Evolutionary conservation across 2,888 invertebrate species (phyloP).

Genomic region (Caenorhabditis sp.): DNA sequence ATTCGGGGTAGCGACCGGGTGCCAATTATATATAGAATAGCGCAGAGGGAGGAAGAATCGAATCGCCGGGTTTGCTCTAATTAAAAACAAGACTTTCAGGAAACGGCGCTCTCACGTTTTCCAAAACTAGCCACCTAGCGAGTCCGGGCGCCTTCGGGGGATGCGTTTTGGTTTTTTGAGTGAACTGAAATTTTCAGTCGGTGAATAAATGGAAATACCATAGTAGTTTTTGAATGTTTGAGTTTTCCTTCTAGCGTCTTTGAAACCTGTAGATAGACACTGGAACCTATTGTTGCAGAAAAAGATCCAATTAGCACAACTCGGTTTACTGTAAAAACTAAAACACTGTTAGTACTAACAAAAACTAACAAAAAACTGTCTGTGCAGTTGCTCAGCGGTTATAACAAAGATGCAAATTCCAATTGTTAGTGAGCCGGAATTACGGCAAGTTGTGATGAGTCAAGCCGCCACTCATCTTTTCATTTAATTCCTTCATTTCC

Average conservation of each 20-base stretch:
- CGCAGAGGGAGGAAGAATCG: conserved; percentile 29
- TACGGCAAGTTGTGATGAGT: conserved; percentile 40
- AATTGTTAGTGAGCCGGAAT: conserved; percentile 32
- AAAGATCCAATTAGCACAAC: no score
- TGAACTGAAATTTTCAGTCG: no score
- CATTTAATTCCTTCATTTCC: conserved; percentile 18
- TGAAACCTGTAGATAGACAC: no score
- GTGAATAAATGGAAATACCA: no score
- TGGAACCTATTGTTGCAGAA: no score
- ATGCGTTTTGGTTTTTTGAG: neutral
- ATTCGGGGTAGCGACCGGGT: conserved; percentile 35
- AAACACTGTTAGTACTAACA: conserved; percentile 12
- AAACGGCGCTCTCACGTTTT: conserved; percentile 51
- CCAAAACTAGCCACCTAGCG: conserved; percentile 38
- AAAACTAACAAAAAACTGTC: neutral
- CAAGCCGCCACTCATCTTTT: conserved; percentile 14
- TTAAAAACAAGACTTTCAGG: conserved; percentile 67
- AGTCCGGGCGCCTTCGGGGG: neutral
- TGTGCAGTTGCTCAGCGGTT: neutral
- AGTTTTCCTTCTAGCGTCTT: no score
- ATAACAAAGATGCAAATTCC: neutral
- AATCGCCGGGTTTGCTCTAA: conserved; percentile 61
- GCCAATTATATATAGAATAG: conserved; percentile 58
- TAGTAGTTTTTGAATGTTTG: no score
- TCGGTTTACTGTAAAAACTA: no score